Percentiles rank a stretch among this genome's conserved stretches.
These are phyloP conservation scores for Parus major DNA, from an alignment of 2,113 vertebrate genomes.

Conservation along the genomic window DNA sequence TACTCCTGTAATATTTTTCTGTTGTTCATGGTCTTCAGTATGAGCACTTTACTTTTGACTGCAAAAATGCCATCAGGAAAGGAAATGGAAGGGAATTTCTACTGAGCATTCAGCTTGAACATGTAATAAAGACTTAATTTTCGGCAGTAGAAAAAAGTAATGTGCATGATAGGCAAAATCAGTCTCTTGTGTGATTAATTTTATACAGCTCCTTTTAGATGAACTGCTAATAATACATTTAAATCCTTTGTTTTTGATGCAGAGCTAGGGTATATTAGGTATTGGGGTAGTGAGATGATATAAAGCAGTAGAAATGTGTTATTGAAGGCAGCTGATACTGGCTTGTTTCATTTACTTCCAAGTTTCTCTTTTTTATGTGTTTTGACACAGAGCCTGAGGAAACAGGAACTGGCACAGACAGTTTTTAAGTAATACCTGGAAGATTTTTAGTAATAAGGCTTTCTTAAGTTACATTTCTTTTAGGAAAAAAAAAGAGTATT, in stretches of 20 bases:
- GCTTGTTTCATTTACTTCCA: background rate
- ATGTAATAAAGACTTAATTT: slow-evolving; percentile 1
- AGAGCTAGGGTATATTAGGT: background rate
- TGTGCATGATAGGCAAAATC: background rate
- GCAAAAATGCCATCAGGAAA: background rate
- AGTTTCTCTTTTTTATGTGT: background rate
- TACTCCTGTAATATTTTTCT: background rate
- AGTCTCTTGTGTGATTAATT: background rate
- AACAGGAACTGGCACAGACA: background rate
- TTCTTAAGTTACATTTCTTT: background rate
- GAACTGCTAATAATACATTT: background rate
- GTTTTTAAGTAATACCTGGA: background rate
- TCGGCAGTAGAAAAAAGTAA: background rate
- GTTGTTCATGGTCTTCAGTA: background rate
- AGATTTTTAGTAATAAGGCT: background rate
- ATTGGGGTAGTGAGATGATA: background rate
- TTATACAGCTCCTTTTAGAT: background rate
- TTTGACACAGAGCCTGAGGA: background rate
- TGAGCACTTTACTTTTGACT: background rate
- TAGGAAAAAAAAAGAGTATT: background rate
- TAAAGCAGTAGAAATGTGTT: background rate
- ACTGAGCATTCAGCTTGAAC: background rate
- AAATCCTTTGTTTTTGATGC: background rate
- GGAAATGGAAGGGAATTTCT: background rate
- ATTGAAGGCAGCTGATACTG: background rate